Evolutionary conservation across 2,797 vertebrate species (phyloP).

Genomic region (Furcifer pardalis): DNA sequence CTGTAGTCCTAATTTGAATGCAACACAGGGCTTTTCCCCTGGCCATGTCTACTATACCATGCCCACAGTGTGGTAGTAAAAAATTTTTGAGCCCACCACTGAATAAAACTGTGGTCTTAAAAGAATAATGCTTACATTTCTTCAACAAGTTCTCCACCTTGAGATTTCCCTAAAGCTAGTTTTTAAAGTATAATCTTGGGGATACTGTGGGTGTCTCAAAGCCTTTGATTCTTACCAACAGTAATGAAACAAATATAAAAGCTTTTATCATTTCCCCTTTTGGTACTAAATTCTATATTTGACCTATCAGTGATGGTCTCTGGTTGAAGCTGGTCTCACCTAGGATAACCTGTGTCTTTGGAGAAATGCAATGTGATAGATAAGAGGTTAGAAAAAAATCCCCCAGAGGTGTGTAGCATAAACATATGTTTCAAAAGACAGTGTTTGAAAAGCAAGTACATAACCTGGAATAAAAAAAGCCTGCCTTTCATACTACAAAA

Average conservation of each 20-base stretch:
- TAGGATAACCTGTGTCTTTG: conserved; percentile 18
- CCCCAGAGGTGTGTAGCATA: conserved; percentile 24
- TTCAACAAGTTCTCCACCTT: background rate
- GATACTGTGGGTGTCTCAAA: background rate
- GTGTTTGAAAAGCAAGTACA: conserved; percentile 30
- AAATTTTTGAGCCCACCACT: too few species aligned
- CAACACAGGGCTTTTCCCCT: too few species aligned
- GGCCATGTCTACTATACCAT: too few species aligned
- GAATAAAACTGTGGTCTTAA: background rate
- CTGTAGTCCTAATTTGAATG: too few species aligned
- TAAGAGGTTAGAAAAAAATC: conserved; percentile 32
- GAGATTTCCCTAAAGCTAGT: background rate
- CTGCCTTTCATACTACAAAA: conserved; percentile 28
- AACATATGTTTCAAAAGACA: conserved; percentile 31
- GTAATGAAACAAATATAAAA: background rate
- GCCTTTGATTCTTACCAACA: background rate
- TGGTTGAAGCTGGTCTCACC: conserved; percentile 22
- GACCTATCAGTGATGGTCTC: background rate
- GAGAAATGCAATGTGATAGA: conserved; percentile 20
- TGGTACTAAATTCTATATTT: background rate
- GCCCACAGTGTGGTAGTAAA: too few species aligned
- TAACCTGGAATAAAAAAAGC: conserved; percentile 29
- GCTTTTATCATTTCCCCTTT: background rate
- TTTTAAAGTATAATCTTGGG: background rate
- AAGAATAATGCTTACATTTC: background rate